These are phyloP conservation scores for Monodelphis domestica DNA, from an alignment of 2,797 vertebrate species.

Conservation along the genomic window DNA sequence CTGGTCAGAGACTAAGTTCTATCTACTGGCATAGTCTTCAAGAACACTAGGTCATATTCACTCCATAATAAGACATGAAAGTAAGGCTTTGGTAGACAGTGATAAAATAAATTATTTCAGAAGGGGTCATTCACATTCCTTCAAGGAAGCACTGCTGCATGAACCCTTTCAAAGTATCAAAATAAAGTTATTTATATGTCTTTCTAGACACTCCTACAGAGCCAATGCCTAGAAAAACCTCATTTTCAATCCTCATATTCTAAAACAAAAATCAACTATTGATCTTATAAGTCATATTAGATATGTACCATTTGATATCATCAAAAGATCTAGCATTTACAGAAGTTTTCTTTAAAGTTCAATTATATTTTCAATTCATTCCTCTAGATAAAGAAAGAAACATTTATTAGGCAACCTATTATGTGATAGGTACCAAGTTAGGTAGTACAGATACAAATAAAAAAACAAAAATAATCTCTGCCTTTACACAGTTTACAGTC, in stretches of 20 bases:
- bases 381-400: background rate
- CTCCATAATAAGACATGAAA: background rate
- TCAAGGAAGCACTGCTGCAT: background rate
- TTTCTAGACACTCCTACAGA: background rate
- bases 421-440: background rate
- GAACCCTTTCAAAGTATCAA: background rate
- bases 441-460: background rate
- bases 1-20: background rate
- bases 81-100: background rate
- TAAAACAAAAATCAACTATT: background rate
- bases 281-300: background rate
- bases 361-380: background rate
- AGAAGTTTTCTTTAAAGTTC: background rate
- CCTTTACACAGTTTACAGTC: background rate
- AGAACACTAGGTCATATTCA: background rate
- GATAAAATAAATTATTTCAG: background rate
- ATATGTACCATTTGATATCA: background rate
- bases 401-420: background rate
- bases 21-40: background rate
- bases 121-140: background rate
- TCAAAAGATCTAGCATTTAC: background rate
- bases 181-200: background rate
- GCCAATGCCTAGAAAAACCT: background rate
- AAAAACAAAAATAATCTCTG: background rate
- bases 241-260: background rate